Percentiles rank a stretch among this genome's conserved stretches.
Conservation (phyloP, 1,140 invertebrate genomes). For the Zelostemma sp. region DNA sequence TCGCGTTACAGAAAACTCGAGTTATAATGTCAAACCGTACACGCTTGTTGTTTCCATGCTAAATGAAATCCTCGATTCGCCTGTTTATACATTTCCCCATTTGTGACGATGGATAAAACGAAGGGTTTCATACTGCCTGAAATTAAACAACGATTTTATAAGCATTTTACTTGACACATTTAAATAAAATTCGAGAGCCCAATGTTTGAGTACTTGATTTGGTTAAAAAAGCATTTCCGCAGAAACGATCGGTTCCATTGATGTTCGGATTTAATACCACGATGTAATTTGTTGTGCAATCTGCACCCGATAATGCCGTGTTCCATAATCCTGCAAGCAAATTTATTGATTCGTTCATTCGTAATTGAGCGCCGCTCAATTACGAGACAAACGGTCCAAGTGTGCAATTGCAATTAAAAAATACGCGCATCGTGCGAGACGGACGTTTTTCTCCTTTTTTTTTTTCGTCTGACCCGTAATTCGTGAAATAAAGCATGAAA, state of each 20-base stretch:
- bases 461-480: too few relatives aligned
- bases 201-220: constrained; percentile 76
- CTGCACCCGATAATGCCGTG: constrained; percentile 68
- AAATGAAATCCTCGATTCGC: constrained; percentile 82
- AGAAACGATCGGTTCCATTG: constrained; percentile 77
- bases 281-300: constrained; percentile 80
- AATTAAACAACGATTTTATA: constrained; percentile 42
- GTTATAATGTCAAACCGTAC: constrained; percentile 63
- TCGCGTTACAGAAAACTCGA: too few relatives aligned
- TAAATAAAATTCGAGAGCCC: too few relatives aligned
- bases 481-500: too few relatives aligned
- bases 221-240: constrained; percentile 77
- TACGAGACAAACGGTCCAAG: too few relatives aligned
- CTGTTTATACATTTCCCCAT: constrained; percentile 74
- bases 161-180: too few relatives aligned
- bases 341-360: constrained; percentile 1
- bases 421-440: too few relatives aligned
- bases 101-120: constrained; percentile 79
- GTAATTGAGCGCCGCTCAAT: too few relatives aligned
- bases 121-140: constrained; percentile 77
- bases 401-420: background rate
- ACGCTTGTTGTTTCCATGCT: constrained; percentile 77
- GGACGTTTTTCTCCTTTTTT: too few relatives aligned
- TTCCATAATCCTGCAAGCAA: constrained; percentile 30
- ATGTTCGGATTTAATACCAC: constrained; percentile 78